Conservation (phyloP, 2,888 invertebrate species). For the Ernsta delagoae region DNA sequence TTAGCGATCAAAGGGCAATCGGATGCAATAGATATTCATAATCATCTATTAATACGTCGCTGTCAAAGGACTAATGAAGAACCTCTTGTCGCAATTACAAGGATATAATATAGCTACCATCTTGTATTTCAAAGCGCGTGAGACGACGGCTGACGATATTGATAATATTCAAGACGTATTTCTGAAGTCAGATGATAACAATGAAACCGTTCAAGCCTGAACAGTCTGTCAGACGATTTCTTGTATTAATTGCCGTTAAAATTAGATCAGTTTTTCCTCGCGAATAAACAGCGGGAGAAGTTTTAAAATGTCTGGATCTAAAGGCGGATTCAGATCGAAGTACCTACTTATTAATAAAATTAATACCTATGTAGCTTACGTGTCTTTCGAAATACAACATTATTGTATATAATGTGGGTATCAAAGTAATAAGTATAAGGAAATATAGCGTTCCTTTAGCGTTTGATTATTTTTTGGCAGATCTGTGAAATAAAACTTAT, state of each 20-base stretch:
- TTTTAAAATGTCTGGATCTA: background rate
- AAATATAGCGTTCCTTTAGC: no score
- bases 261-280: slow-evolving; percentile 47
- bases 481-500: no score
- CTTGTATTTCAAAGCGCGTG: background rate
- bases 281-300: slow-evolving; percentile 41
- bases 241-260: slow-evolving; percentile 41
- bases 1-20: slow-evolving; percentile 27
- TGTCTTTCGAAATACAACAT: no score
- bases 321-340: background rate
- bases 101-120: slow-evolving; percentile 1
- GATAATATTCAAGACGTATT: slow-evolving; percentile 2
- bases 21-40: slow-evolving; percentile 26
- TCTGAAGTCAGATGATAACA: background rate
- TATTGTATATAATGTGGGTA: no score
- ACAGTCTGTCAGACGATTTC: slow-evolving; percentile 8
- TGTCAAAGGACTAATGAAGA: slow-evolving; percentile 28
- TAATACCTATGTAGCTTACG: no score
- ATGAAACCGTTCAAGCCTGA: slow-evolving; percentile 17
- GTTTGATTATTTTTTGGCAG: no score
- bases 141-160: background rate
- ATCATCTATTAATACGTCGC: slow-evolving; percentile 9
- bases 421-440: no score
- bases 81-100: slow-evolving; percentile 12
- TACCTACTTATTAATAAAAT: no score